Evolutionary conservation across 2,797 vertebrate genomes (phyloP), one percentile per base, ranked within the genome.

Genomic region (Passerculus sandwichensis): DNA sequence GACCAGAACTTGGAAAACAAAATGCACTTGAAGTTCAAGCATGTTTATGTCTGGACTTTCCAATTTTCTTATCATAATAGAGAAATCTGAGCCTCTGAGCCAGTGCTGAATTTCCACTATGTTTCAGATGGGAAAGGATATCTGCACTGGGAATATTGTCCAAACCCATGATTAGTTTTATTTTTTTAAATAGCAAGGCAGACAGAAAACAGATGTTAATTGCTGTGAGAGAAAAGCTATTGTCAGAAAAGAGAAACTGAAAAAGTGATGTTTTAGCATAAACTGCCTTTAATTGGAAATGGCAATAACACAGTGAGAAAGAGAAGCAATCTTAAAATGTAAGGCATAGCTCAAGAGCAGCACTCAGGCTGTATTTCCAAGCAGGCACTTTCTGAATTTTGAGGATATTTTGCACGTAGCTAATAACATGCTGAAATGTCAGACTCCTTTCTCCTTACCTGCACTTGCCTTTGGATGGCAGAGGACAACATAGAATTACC

Each of bases 191-290:
- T 82, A 88, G 13, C 23, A 78, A 44, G 0, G 1, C 21, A 62
- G 56, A 92, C 78, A 72, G 70, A 92, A 96, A 94, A 78, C 88
- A 95, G 87, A 92, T 93, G 89, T 86, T 93, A 86, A 66, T 40
- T 42, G 23, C 26, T 85, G 42, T 53, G 59, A 89, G 36, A 45
- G 15, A 57, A 72, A 85, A 88, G 36, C 73, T 79, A 92, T 56
- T 84, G 92, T 51, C 85, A 93, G 51, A 88, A 61, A 83, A 71
- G 9, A 73, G 29, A 86, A 95, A 85, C 20, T 15, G 23, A 89
- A 89, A 92, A 91, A 40, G 30, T 4, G 1, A 67, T 70, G 22
- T 13, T 88, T 91, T 81, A 90, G 42, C 66, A 86, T 60, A 75
- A 89, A 81, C 22, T 72, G 13, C 7, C 48, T 89, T 88, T 91